Conservation (phyloP, 2,113 vertebrate genomes). For the Hemichromis elongatus region DNA sequence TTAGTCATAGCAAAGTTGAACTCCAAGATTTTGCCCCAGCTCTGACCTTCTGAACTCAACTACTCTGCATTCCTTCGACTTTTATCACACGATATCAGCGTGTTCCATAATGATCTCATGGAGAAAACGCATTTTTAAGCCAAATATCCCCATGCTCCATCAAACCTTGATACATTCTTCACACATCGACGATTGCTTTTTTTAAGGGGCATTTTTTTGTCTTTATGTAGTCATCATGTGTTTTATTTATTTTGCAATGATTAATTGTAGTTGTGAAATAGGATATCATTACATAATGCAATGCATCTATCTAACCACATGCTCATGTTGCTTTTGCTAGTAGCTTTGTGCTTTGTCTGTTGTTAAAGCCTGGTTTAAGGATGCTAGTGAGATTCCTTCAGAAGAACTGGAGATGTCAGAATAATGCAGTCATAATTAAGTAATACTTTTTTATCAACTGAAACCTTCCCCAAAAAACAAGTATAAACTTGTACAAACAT, state of each 20-base stretch:
- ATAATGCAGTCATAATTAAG: background rate
- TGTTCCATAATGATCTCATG: background rate
- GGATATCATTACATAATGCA: too few species aligned
- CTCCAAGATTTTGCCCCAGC: background rate
- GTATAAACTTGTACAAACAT: background rate
- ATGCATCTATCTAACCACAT: background rate
- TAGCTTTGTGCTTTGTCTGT: background rate
- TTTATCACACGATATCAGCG: background rate
- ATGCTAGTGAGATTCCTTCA: background rate
- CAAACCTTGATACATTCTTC: background rate
- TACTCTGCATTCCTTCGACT: background rate
- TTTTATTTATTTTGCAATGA: background rate
- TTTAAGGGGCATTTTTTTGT: background rate
- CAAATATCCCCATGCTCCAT: background rate
- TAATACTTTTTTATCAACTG: background rate
- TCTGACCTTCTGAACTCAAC: background rate
- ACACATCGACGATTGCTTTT: background rate
- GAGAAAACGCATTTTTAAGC: background rate
- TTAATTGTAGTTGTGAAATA: background rate
- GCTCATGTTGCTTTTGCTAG: background rate
- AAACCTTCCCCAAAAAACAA: background rate
- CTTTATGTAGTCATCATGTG: background rate
- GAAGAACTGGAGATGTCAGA: background rate
- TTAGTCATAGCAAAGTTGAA: background rate
- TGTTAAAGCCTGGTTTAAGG: background rate